Conservation (phyloP, 92 coral and sea anemone species). For the Epizoanthus ramosus region DNA sequence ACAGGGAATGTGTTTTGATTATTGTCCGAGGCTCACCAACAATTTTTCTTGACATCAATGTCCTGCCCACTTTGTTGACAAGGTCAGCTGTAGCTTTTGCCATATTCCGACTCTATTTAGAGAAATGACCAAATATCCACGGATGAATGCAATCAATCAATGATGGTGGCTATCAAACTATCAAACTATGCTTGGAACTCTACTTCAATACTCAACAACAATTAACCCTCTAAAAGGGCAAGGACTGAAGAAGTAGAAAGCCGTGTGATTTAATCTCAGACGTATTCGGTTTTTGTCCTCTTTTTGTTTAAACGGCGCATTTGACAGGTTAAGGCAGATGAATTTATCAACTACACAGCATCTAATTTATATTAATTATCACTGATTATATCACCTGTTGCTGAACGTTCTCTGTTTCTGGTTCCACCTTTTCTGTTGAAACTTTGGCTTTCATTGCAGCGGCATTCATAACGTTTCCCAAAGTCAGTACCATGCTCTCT, state of each 20-base stretch:
- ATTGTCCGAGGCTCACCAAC: constrained; percentile 41
- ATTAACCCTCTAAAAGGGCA: too few relatives aligned
- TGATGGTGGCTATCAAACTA: too few relatives aligned
- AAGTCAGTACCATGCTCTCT: not conserved
- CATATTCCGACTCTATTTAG: constrained; percentile 27
- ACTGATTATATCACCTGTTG: not conserved
- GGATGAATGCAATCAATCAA: too few relatives aligned
- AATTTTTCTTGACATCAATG: constrained; percentile 32
- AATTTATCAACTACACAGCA: not conserved
- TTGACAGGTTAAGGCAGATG: too few relatives aligned
- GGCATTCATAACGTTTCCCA: constrained; percentile 14
- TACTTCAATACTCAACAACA: too few relatives aligned
- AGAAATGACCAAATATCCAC: not conserved
- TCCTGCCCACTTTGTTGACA: constrained; percentile 29
- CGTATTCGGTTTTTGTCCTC: too few relatives aligned
- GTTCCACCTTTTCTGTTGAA: not conserved
- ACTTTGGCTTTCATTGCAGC: constrained; percentile 2
- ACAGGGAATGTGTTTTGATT: constrained; percentile 26
- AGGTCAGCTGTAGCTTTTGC: constrained; percentile 17
- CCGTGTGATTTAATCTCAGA: too few relatives aligned
- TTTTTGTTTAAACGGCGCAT: too few relatives aligned
- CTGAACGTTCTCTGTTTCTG: not conserved
- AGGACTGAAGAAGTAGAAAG: too few relatives aligned
- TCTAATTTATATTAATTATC: too few relatives aligned
- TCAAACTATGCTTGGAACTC: too few relatives aligned